Conservation (phyloP, 2,888 invertebrate species). For the Flexamia atlantica region DNA sequence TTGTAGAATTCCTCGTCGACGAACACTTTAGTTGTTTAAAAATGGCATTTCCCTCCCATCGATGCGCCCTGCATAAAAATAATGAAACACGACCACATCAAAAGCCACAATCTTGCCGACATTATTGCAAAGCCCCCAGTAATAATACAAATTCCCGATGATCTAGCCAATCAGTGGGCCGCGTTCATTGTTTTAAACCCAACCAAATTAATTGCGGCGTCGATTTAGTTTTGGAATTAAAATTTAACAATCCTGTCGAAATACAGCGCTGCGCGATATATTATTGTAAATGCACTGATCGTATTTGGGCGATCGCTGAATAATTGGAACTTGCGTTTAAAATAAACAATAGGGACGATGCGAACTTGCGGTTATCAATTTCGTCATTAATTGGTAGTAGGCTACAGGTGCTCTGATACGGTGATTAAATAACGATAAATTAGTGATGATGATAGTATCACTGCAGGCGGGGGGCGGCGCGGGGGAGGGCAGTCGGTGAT, state of each 20-base stretch:
- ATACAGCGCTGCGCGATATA: slow-evolving; percentile 12
- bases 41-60: not conserved
- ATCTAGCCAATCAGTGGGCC: slow-evolving; percentile 49
- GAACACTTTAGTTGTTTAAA: too few relatives aligned
- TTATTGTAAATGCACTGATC: slow-evolving; percentile 53
- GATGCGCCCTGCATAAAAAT: not conserved
- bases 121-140: slow-evolving; percentile 19
- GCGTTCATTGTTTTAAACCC: slow-evolving; percentile 44
- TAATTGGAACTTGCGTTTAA: slow-evolving; percentile 52
- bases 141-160: slow-evolving; percentile 40
- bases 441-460: slow-evolving; percentile 44
- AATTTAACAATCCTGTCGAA: slow-evolving; percentile 46
- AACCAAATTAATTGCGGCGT: slow-evolving; percentile 43
- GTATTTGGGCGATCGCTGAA: slow-evolving; percentile 21
- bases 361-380: slow-evolving; percentile 47
- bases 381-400: slow-evolving; percentile 1
- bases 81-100: slow-evolving; percentile 28
- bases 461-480: not conserved
- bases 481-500: not conserved
- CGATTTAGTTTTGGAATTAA: slow-evolving; percentile 58
- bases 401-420: slow-evolving; percentile 4
- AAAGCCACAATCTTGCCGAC: slow-evolving; percentile 34
- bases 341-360: slow-evolving; percentile 58
- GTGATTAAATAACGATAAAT: slow-evolving; percentile 55
- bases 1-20: too few relatives aligned